These are phyloP conservation scores for Nematolebias whitei DNA, from an alignment of 2,113 vertebrate species.

Conservation along the genomic window DNA sequence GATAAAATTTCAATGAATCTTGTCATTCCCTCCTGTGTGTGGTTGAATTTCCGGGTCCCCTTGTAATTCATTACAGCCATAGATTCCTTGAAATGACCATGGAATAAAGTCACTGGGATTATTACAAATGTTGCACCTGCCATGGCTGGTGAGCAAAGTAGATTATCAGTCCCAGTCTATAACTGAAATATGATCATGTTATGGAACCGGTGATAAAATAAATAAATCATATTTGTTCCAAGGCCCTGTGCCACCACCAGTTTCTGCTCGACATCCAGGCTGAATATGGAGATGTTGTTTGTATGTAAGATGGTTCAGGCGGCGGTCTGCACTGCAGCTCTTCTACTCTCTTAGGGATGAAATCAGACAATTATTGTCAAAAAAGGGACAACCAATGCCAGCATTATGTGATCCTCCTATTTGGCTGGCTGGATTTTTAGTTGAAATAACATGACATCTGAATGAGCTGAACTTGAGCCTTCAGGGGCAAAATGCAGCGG, in stretches of 20 bases:
- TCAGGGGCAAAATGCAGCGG: conserved; percentile 32
- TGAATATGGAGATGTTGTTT: conserved; percentile 31
- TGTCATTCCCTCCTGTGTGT: no score
- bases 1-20: no score
- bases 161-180: no score
- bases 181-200: conserved; percentile 45
- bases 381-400: conserved; percentile 42
- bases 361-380: conserved; percentile 10
- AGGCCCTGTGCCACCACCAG: conserved; percentile 41
- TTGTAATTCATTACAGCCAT: no score
- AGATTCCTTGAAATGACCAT: neutral
- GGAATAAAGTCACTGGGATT: conserved; percentile 8
- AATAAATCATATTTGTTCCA: conserved; percentile 30
- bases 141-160: no score
- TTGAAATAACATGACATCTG: conserved; percentile 40
- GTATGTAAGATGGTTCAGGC: conserved; percentile 47
- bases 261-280: conserved; percentile 16
- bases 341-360: conserved; percentile 27
- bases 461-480: conserved; percentile 30
- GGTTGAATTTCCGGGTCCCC: no score
- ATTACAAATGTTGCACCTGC: conserved; percentile 8
- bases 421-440: conserved; percentile 41
- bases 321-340: conserved; percentile 35
- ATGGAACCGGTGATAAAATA: conserved; percentile 42
- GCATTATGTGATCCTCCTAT: conserved; percentile 36